Evolutionary conservation across 2,888 invertebrate species (phyloP), one percentile per base, ranked within the genome.

Genomic region (Rotaria socialis): DNA sequence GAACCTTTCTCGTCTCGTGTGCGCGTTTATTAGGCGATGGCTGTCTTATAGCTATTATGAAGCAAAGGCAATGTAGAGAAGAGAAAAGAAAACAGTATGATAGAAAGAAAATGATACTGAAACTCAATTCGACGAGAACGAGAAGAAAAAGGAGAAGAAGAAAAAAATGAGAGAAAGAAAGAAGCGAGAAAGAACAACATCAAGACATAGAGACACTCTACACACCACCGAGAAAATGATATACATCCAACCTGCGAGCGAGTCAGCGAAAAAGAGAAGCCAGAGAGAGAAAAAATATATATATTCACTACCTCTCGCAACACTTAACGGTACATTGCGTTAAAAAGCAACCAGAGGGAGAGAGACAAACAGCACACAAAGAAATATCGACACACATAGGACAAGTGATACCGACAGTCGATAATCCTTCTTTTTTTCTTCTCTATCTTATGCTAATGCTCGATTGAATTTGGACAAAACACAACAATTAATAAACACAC

Each of bases 241-340:
- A 80, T 47, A 47, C 67, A 67, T 67, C 67, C 67, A 67, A 67
- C 67, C 67, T 67, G 67, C 67, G 67, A 35, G 67, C 67, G 35
- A 27, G 67, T 35, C 16, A 11, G 67, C 47, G 43, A 80, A 47
- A 80, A 47, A 80, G n/a, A 47, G n/a, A 24, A 80, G 47, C 8
- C n/a, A 47, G 24, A 47, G 80, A 80, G 43, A 80, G 19, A 47
- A n/a, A n/a, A 47, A 80, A 80, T 47, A 80, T 80, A 80, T 80
- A 80, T 80, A 80, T 47, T 47, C 47, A 80, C 43, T 43, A 80
- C 80, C 80, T 47, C 80, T 67, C 35, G 35, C 67, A 47, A 80
- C 47, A 80, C 80, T 80, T 80, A 67, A 80, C 80, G 80, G 80
- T 80, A 80, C 80, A 80, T 43, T 80, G 80, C 80, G 80, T 80